Evolutionary conservation across 2,888 invertebrate species (phyloP).

Genomic region (Chrysopilus asiliformis): DNA sequence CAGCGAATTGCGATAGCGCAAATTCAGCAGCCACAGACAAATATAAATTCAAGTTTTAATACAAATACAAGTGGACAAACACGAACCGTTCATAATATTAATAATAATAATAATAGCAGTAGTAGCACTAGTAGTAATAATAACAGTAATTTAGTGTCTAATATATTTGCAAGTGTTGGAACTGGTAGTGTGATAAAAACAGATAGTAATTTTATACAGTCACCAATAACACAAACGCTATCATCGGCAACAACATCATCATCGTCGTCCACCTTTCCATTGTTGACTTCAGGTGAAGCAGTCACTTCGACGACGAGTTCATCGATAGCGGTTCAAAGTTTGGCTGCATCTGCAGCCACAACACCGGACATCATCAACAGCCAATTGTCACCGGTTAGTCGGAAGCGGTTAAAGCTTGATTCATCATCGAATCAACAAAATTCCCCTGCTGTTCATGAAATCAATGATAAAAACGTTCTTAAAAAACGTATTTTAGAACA

Average conservation of each 20-base stretch:
- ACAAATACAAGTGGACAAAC: conserved; percentile 2
- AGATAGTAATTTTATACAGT: too few relatives aligned
- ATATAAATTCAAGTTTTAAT: conserved; percentile 16
- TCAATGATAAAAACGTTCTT: conserved; percentile 38
- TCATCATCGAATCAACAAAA: too few relatives aligned
- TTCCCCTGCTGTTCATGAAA: too few relatives aligned
- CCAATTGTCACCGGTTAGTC: conserved; percentile 16
- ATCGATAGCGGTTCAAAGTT: too few relatives aligned
- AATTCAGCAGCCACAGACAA: conserved; percentile 19
- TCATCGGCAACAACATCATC: too few relatives aligned
- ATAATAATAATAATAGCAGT: conserved; percentile 14
- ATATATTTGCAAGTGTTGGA: conserved; percentile 20
- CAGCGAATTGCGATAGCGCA: conserved; percentile 16
- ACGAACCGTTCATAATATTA: conserved; percentile 2
- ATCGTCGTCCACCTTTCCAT: too few relatives aligned
- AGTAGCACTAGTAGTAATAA: conserved; percentile 13
- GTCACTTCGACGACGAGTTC: too few relatives aligned
- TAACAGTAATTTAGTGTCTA: conserved; percentile 8
- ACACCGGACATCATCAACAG: too few relatives aligned
- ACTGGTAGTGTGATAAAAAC: too few relatives aligned
- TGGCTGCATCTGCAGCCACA: too few relatives aligned
- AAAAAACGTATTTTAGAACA: conserved; percentile 58
- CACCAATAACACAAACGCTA: too few relatives aligned
- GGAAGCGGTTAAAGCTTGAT: conserved; percentile 15
- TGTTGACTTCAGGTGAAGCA: too few relatives aligned